These are phyloP conservation scores for Cryptocheilus praepositus DNA, from an alignment of 2,888 invertebrate species.

Conservation along the genomic window DNA sequence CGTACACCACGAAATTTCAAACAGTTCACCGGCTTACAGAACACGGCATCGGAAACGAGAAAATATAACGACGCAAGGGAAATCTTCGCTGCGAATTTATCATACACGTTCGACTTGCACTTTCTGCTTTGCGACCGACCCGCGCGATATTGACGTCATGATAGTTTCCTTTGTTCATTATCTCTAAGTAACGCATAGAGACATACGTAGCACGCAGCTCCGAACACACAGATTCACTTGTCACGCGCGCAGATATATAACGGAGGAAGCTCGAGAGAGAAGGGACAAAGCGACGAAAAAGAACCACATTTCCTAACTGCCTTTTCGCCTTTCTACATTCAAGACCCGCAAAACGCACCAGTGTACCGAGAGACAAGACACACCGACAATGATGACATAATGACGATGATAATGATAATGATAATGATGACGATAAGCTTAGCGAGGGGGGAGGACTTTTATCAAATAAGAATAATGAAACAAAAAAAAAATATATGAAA, in stretches of 20 bases:
- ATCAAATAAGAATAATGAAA: neutral
- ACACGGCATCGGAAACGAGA: too few species aligned
- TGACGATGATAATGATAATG: slow-evolving; percentile 12
- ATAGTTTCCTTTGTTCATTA: slow-evolving; percentile 4
- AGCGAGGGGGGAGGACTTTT: neutral
- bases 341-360: neutral
- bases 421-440: slow-evolving; percentile 13
- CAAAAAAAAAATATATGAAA: too few species aligned
- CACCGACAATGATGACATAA: neutral
- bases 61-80: too few species aligned
- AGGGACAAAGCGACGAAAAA: too few species aligned
- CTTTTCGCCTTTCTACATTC: slow-evolving; percentile 8
- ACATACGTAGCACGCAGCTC: slow-evolving; percentile 16
- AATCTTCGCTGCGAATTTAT: too few species aligned
- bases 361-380: neutral
- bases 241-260: too few species aligned
- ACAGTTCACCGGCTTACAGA: too few species aligned
- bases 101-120: too few species aligned
- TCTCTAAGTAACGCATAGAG: slow-evolving; percentile 12
- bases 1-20: too few species aligned
- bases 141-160: neutral
- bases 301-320: neutral
- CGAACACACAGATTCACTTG: too few species aligned
- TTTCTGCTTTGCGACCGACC: too few species aligned
- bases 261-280: too few species aligned